A percentile compares a stretch with the other conserved stretches of the same genome.
phyloP scores from a whole-genome alignment of 2,113 vertebrate species.

The Eurystomus gularis region DNA sequence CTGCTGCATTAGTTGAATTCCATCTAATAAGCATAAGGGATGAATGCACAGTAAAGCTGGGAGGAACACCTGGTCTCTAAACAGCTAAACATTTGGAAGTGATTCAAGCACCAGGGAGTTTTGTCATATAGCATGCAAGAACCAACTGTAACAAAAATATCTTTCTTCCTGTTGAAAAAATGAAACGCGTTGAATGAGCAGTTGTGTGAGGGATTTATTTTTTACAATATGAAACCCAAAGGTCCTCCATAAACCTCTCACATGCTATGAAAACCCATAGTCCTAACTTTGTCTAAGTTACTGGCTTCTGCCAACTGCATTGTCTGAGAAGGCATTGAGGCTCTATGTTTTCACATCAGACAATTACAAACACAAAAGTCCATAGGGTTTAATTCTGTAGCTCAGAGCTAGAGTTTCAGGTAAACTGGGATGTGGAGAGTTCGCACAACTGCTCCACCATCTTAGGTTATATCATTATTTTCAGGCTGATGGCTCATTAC shows the following conservation, averaged over 20 bases:
- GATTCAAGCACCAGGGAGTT: not conserved
- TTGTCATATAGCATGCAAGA: not conserved
- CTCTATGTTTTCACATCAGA: not conserved
- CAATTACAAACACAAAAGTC: not conserved
- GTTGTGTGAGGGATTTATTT: not conserved
- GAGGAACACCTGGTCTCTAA: not conserved
- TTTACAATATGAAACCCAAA: not conserved
- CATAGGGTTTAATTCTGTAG: not conserved
- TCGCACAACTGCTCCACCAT: not conserved
- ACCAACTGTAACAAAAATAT: not conserved
- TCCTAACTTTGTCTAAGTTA: not conserved
- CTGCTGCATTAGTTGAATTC: not conserved
- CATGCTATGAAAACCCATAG: not conserved
- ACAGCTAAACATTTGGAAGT: not conserved
- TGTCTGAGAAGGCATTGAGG: not conserved
- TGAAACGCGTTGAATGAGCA: not conserved
- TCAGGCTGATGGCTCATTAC: not conserved
- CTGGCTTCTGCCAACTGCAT: not conserved
- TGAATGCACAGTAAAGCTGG: not conserved
- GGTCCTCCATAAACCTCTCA: not conserved
- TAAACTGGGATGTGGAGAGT: not conserved
- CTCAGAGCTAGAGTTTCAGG: not conserved
- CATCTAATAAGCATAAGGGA: not conserved
- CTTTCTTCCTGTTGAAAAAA: not conserved
- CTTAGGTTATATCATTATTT: not conserved